Percentiles rank a stretch among this genome's conserved stretches.
These are phyloP conservation scores for Danio rerio DNA, from an alignment of 2,113 vertebrate species.

Conservation along the genomic window GRCz12tu NC_133190.1:29610501-29611000, in stretches of 20 bases:
- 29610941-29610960: conserved; percentile 44
- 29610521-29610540: conserved; percentile 62
- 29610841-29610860: conserved; percentile 32
- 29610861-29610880: conserved; percentile 24
- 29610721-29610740: neutral
- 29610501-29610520: conserved; percentile 33
- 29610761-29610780: conserved; percentile 11
- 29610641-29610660: conserved; percentile 18
- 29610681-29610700: conserved; percentile 17
- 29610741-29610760: neutral
- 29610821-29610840: conserved; percentile 50
- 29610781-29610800: conserved; percentile 11
- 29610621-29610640: neutral
- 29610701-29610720: conserved; percentile 11
- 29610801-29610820: conserved; percentile 29
- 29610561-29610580: conserved; percentile 21
- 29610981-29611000: neutral
- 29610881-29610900: neutral
- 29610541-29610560: conserved; percentile 63
- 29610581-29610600: conserved; percentile 53
- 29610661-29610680: conserved; percentile 18
- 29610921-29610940: conserved; percentile 26
- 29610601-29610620: conserved; percentile 60
- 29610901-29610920: conserved; percentile 12
- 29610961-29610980: conserved; percentile 22